These are phyloP conservation scores for Lethocerus indicus DNA, from an alignment of 1,140 invertebrate genomes.

Conservation along the genomic window DNA sequence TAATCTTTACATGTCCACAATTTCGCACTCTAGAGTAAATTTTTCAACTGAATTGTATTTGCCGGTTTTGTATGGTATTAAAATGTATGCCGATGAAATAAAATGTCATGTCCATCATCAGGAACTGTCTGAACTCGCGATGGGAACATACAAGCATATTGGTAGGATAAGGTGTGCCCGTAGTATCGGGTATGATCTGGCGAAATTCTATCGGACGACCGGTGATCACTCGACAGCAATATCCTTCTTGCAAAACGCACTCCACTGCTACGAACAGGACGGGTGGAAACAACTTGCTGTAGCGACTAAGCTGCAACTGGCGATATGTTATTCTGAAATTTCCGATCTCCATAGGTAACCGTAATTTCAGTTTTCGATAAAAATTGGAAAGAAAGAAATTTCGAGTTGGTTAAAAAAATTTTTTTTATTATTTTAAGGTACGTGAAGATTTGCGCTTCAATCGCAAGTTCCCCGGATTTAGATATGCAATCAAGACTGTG, in stretches of 20 bases:
- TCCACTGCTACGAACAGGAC: slow-evolving; percentile 73
- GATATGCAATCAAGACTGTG: slow-evolving; percentile 24
- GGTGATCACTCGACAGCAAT: slow-evolving; percentile 77
- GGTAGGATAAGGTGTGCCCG: slow-evolving; percentile 68
- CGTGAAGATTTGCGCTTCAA: slow-evolving; percentile 50
- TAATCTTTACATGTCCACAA: too few relatives aligned
- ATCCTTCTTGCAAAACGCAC: slow-evolving; percentile 68
- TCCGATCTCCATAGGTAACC: slow-evolving; percentile 42
- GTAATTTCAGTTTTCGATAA: background rate
- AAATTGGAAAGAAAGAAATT: background rate
- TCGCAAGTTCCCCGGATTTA: slow-evolving; percentile 53
- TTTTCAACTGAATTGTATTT: too few relatives aligned
- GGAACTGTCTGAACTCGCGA: slow-evolving; percentile 85
- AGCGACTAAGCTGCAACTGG: slow-evolving; percentile 66
- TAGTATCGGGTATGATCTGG: slow-evolving; percentile 73
- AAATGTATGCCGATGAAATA: too few relatives aligned
- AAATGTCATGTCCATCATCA: too few relatives aligned
- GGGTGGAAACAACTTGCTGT: slow-evolving; percentile 68
- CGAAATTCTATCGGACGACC: slow-evolving; percentile 73
- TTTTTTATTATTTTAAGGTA: slow-evolving; percentile 17
- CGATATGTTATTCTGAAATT: slow-evolving; percentile 65
- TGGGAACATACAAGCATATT: slow-evolving; percentile 94
- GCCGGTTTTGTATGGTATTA: too few relatives aligned
- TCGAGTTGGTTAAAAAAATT: background rate
- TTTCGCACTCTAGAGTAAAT: too few relatives aligned